Percentiles rank a stretch among this genome's conserved stretches.
These are phyloP conservation scores for Bradysia coprophila DNA, from an alignment of 1,140 invertebrate genomes.

Conservation along the genomic window DNA sequence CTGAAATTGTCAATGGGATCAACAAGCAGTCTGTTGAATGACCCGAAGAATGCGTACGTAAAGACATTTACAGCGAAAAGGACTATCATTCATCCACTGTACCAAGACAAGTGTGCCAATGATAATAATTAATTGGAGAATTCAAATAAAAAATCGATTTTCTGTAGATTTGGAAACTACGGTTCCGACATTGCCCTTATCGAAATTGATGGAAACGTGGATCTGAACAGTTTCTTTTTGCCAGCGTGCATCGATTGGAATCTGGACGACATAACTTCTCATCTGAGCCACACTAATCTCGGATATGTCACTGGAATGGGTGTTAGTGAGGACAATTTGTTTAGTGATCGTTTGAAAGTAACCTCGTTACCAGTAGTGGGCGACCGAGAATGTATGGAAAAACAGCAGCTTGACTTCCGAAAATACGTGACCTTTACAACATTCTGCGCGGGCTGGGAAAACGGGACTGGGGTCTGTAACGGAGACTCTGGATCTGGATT, in stretches of 20 bases:
- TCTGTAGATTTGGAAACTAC: slow-evolving; percentile 24
- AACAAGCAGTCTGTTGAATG: neutral
- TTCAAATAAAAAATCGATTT: slow-evolving; percentile 18
- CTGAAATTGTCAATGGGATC: neutral
- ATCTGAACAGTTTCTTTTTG: slow-evolving; percentile 12
- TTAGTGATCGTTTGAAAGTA: neutral
- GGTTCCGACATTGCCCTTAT: slow-evolving; percentile 27
- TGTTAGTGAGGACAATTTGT: neutral
- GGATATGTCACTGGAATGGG: slow-evolving; percentile 19
- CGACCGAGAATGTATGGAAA: slow-evolving; percentile 17
- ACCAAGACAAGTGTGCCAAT: neutral
- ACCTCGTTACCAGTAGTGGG: neutral
- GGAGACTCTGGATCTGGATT: neutral
- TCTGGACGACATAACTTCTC: slow-evolving; percentile 8
- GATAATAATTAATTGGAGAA: slow-evolving; percentile 6
- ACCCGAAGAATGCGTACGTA: neutral
- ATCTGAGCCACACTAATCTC: slow-evolving; percentile 9
- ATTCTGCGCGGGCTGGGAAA: slow-evolving; percentile 26
- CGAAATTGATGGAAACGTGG: slow-evolving; percentile 14
- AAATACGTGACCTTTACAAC: slow-evolving; percentile 27
- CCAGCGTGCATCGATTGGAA: slow-evolving; percentile 25
- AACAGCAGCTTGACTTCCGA: slow-evolving; percentile 21
- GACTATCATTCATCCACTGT: neutral
- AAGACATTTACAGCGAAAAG: neutral
- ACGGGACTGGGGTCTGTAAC: slow-evolving; percentile 27